Evolutionary conservation across 1,140 invertebrate species (phyloP).

Genomic region (Platyura marginata): DNA sequence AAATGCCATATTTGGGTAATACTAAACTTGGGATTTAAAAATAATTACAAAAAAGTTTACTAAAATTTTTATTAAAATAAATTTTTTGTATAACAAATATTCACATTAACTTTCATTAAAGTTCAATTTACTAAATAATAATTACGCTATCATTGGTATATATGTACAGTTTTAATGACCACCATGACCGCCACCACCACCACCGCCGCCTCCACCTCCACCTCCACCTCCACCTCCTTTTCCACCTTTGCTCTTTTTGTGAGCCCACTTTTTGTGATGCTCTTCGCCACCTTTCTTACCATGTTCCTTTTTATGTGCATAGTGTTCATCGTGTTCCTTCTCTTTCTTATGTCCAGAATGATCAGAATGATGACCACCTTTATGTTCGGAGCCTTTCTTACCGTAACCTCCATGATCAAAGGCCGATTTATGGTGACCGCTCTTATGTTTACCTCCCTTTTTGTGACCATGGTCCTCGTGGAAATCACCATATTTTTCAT

Average conservation of each 20-base stretch:
- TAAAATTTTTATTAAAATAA: not conserved
- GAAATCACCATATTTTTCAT: constrained; percentile 44
- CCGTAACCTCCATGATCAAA: constrained; percentile 50
- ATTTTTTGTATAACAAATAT: too few relatives aligned
- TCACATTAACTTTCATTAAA: too few relatives aligned
- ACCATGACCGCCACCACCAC: not conserved
- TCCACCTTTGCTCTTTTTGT: constrained; percentile 10
- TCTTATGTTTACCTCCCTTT: constrained; percentile 49
- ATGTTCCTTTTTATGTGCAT: constrained; percentile 40
- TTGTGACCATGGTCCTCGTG: constrained; percentile 49
- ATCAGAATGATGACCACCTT: constrained; percentile 22
- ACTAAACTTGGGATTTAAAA: too few relatives aligned
- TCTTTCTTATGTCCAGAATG: constrained; percentile 42
- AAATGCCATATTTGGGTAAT: too few relatives aligned
- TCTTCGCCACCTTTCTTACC: constrained; percentile 46
- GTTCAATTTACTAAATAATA: not conserved
- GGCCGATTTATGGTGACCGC: constrained; percentile 44
- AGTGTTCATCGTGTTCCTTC: constrained; percentile 43
- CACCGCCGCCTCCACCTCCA: not conserved
- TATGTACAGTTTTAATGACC: not conserved
- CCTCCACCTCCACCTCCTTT: not conserved
- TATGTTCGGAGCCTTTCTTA: constrained; percentile 49
- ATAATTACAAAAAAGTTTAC: too few relatives aligned
- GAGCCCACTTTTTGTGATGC: constrained; percentile 44
- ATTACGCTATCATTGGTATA: not conserved